Percentiles rank a stretch among this genome's conserved stretches.
Evolutionary conservation across 2,888 invertebrate genomes (phyloP).

Genomic region (Parnassius mnemosyne): DNA sequence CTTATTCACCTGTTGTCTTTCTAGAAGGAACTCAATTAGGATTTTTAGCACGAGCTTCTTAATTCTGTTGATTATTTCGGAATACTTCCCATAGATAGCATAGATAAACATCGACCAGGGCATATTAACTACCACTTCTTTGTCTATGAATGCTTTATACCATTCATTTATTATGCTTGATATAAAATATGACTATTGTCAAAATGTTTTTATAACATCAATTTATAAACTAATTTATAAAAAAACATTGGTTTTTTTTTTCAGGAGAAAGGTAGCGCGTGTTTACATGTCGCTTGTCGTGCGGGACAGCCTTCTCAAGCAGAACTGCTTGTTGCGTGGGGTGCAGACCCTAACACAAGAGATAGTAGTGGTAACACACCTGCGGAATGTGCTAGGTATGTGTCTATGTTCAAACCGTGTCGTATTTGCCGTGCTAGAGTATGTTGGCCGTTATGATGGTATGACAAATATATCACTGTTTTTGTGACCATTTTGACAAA

Average conservation of each 20-base stretch:
- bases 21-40: no score
- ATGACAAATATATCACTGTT: no score
- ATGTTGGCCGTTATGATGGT: no score
- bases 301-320: conserved; percentile 95
- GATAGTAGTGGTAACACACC: conserved; percentile 89
- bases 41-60: no score
- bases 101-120: no score
- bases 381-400: conserved; percentile 84
- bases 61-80: no score
- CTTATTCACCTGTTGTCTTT: no score
- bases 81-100: no score
- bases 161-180: not conserved
- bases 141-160: not conserved
- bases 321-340: conserved; percentile 95
- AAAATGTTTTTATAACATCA: not conserved
- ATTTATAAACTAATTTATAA: not conserved
- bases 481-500: no score
- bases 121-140: not conserved
- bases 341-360: conserved; percentile 92
- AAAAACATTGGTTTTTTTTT: not conserved
- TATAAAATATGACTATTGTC: not conserved
- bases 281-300: conserved; percentile 96
- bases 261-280: conserved; percentile 94
- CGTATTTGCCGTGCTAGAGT: no score
- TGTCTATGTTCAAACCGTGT: not conserved